Percentiles rank a stretch among this genome's conserved stretches.
phyloP scores from a whole-genome alignment of 2,888 invertebrate species.

The Suillia variegata region DNA sequence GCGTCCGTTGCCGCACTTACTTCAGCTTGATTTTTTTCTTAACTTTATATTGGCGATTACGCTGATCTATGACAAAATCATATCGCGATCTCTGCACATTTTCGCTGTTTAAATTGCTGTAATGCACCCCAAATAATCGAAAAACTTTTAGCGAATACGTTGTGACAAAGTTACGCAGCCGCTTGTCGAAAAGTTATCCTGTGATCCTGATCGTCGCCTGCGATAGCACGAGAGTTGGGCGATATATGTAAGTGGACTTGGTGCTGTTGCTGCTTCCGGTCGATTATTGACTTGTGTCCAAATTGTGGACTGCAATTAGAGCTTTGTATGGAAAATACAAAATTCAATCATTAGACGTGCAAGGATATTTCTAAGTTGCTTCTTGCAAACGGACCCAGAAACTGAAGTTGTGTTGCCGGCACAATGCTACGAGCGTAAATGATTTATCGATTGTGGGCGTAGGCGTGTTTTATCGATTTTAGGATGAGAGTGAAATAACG shows the following conservation, averaged over 20 bases:
- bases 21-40: conserved; percentile 60
- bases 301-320: background rate
- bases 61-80: conserved; percentile 62
- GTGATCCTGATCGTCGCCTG: background rate
- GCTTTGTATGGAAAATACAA: no score
- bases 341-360: no score
- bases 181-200: conserved; percentile 35
- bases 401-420: background rate
- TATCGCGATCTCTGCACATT: conserved; percentile 64
- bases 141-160: conserved; percentile 61
- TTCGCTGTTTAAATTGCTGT: conserved; percentile 59
- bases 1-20: no score
- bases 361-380: no score
- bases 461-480: conserved; percentile 19
- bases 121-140: conserved; percentile 57
- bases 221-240: background rate
- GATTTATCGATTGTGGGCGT: conserved; percentile 22
- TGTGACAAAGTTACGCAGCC: conserved; percentile 58
- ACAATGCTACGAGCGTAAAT: conserved; percentile 12
- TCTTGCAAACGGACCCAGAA: no score
- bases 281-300: no score
- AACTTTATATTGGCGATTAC: conserved; percentile 60
- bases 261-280: no score
- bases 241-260: no score
- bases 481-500: background rate